Percentiles rank a stretch among this genome's conserved stretches.
phyloP scores from a whole-genome alignment of 2,888 invertebrate genomes.

The Altica lythri region DNA sequence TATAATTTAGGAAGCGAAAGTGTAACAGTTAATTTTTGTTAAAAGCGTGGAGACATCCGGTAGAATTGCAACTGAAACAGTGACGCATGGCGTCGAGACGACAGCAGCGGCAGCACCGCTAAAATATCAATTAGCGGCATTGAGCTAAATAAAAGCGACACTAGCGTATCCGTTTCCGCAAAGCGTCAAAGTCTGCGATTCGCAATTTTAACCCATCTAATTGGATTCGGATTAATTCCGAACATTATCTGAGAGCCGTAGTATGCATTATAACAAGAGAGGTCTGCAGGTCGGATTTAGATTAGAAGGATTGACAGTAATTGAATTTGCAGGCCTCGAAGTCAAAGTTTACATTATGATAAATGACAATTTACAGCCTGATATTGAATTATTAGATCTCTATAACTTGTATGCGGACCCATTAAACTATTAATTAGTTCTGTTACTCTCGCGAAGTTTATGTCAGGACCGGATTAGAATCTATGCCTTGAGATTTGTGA shows the following conservation, averaged over 20 bases:
- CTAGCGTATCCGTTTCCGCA: slow-evolving; percentile 28
- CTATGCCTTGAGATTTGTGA: not conserved
- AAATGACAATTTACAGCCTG: slow-evolving; percentile 55
- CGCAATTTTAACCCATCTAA: slow-evolving; percentile 39
- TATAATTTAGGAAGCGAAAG: no score
- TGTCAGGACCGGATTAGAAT: slow-evolving; percentile 18
- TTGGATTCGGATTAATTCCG: slow-evolving; percentile 47
- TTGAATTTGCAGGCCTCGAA: slow-evolving; percentile 56
- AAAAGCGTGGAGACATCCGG: no score
- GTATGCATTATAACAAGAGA: slow-evolving; percentile 40
- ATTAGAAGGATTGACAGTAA: slow-evolving; percentile 49
- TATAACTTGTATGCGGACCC: slow-evolving; percentile 49
- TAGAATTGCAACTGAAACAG: not conserved
- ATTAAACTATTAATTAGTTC: slow-evolving; percentile 54
- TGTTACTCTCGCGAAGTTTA: slow-evolving; percentile 24
- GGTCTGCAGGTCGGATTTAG: slow-evolving; percentile 42
- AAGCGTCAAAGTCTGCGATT: slow-evolving; percentile 27
- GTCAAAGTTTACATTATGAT: slow-evolving; percentile 57
- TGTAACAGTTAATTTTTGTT: no score
- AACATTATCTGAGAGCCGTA: slow-evolving; percentile 39
- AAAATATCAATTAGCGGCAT: slow-evolving; percentile 22
- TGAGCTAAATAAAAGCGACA: slow-evolving; percentile 29
- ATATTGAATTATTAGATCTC: slow-evolving; percentile 55
- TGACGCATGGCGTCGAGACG: not conserved
- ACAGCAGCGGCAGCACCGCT: slow-evolving; percentile 1